phyloP scores from a whole-genome alignment of 2,113 vertebrate species.

The Chelonoidis abingdonii region DNA sequence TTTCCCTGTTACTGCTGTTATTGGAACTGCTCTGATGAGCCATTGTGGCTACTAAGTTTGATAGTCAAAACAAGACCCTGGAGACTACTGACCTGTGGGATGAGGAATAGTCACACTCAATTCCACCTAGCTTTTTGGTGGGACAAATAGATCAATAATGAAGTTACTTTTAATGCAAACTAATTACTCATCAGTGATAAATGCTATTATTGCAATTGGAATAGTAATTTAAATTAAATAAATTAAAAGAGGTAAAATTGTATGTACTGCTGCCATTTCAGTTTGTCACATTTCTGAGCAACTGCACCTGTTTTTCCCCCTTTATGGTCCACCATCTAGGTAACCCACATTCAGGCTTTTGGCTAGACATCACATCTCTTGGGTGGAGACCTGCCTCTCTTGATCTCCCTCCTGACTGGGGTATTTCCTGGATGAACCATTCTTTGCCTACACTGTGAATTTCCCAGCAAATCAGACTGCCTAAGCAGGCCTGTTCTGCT shows the following conservation, averaged over 20 bases:
- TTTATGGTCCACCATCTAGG: too few relatives aligned
- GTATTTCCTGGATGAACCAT: background rate
- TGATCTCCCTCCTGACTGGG: background rate
- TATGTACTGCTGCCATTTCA: background rate
- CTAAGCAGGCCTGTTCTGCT: background rate
- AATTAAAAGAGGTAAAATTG: constrained; percentile 13
- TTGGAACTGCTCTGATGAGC: background rate
- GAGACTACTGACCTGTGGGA: fast-evolving
- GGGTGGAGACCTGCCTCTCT: background rate
- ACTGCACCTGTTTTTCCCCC: too few relatives aligned
- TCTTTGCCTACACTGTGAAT: background rate
- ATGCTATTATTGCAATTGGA: background rate
- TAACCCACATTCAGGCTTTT: too few relatives aligned
- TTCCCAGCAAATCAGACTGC: background rate
- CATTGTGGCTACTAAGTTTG: background rate
- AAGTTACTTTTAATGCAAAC: background rate
- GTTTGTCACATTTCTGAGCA: too few relatives aligned
- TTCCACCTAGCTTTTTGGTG: background rate
- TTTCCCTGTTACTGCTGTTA: background rate
- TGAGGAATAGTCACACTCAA: fast-evolving
- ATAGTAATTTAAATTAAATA: background rate
- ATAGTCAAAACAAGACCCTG: background rate
- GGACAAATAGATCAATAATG: background rate
- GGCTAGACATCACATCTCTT: too few relatives aligned
- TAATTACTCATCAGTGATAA: background rate